These are phyloP conservation scores for Xestia sexstrigata DNA, from an alignment of 2,888 invertebrate genomes.

Conservation along the genomic window DNA sequence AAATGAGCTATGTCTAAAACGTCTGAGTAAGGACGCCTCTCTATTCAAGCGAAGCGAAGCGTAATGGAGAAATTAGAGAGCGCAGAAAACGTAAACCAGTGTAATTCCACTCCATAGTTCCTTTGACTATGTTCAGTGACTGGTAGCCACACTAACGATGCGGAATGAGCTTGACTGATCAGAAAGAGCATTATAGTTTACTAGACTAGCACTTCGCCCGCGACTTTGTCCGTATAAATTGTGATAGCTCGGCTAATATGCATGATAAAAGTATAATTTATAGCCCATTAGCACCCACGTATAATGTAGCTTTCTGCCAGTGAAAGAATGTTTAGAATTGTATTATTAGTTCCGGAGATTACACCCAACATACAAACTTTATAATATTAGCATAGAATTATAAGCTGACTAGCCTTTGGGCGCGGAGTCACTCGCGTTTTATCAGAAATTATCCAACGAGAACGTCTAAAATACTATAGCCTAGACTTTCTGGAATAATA, in stretches of 20 bases:
- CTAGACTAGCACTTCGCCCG: no score
- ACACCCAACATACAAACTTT: no score
- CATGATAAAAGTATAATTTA: no score
- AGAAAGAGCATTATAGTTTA: not conserved
- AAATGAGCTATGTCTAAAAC: slow-evolving; percentile 36
- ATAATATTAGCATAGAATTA: no score
- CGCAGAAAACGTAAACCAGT: not conserved
- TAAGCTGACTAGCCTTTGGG: not conserved
- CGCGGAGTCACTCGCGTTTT: not conserved
- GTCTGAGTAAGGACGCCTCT: not conserved
- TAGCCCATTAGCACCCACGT: no score
- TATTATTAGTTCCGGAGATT: no score
- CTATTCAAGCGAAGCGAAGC: not conserved
- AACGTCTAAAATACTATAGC: no score
- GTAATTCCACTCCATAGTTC: not conserved
- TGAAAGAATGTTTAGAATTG: no score
- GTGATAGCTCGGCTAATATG: no score
- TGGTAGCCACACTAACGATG: not conserved
- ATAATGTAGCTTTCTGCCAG: no score
- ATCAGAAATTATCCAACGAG: not conserved
- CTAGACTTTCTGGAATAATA: no score
- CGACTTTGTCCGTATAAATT: no score
- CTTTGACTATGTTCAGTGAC: not conserved
- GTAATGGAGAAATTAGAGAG: not conserved
- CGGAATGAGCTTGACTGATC: not conserved